A percentile compares a stretch with the other conserved stretches of the same genome.
These are phyloP conservation scores for Sipunculus nudus DNA, from an alignment of 2,888 invertebrate genomes.

Conservation along the genomic window DNA sequence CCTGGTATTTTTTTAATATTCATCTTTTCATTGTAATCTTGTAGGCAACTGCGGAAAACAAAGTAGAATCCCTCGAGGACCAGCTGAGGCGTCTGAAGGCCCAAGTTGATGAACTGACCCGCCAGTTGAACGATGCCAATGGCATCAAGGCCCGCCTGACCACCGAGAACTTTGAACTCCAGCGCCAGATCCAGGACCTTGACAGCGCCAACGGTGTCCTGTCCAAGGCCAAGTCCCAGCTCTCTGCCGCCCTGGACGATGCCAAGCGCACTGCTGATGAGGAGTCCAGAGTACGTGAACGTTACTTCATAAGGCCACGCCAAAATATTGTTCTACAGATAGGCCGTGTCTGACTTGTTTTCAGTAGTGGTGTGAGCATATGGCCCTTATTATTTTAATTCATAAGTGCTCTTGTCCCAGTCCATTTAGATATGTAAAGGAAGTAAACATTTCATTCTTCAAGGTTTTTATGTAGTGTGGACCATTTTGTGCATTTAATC, in stretches of 20 bases:
- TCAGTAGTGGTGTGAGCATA: no score
- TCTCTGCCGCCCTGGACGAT: slow-evolving; percentile 60
- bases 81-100: slow-evolving; percentile 57
- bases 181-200: slow-evolving; percentile 86
- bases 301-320: neutral
- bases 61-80: slow-evolving; percentile 85
- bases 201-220: slow-evolving; percentile 96
- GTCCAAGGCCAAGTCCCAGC: slow-evolving; percentile 80
- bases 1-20: neutral
- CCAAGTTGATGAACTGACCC: slow-evolving; percentile 90
- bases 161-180: slow-evolving; percentile 72
- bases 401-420: no score
- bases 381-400: no score
- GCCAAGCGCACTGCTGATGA: slow-evolving; percentile 62
- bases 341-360: no score
- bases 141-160: slow-evolving; percentile 86
- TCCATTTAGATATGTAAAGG: no score
- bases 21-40: neutral
- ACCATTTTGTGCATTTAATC: no score
- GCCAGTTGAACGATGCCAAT: slow-evolving; percentile 72
- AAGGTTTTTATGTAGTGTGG: no score
- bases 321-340: neutral
- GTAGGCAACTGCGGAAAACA: slow-evolving; percentile 66
- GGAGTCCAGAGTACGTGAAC: slow-evolving; percentile 60
- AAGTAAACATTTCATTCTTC: no score